phyloP scores from a whole-genome alignment of 2,113 vertebrate genomes.

The Electrona antarctica region DNA sequence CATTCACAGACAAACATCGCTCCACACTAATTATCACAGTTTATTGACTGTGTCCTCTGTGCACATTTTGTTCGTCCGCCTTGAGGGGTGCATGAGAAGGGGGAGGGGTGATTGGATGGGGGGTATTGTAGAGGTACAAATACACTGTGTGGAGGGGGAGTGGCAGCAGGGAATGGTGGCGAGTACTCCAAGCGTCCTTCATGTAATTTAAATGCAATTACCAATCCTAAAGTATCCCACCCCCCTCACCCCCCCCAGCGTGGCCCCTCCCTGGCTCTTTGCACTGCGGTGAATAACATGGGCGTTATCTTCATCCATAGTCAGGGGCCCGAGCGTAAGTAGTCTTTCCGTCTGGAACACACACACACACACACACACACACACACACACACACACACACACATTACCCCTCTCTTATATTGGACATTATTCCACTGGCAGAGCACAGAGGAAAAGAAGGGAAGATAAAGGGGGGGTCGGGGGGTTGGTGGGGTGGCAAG shows the following conservation, averaged over 20 bases:
- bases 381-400: no score
- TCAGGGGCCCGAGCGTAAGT: conserved; percentile 39
- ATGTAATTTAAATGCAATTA: conserved; percentile 79
- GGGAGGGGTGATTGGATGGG: conserved; percentile 43
- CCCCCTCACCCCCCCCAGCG: conserved; percentile 5
- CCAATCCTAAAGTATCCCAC: conserved; percentile 16
- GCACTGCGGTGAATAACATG: conserved; percentile 51
- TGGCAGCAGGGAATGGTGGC: conserved; percentile 66
- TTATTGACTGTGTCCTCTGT: conserved; percentile 16
- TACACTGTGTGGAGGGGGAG: conserved; percentile 75
- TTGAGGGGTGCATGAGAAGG: conserved; percentile 25
- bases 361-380: no score
- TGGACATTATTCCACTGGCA: conserved; percentile 72
- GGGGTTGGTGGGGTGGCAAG: conserved; percentile 53
- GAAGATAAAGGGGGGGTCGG: conserved; percentile 8
- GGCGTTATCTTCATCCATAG: conserved; percentile 54
- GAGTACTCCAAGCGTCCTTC: conserved; percentile 62
- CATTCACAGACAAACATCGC: conserved; percentile 17
- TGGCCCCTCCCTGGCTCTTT: conserved; percentile 3
- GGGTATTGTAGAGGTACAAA: conserved; percentile 86
- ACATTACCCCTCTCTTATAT: conserved; percentile 59
- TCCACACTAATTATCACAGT: conserved; percentile 38
- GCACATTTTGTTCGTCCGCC: background rate
- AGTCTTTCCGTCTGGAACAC: conserved; percentile 50
- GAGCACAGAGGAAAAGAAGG: background rate